These are phyloP conservation scores for Channallabes apus DNA, from an alignment of 2,797 vertebrate species.

Conservation along the genomic window DNA sequence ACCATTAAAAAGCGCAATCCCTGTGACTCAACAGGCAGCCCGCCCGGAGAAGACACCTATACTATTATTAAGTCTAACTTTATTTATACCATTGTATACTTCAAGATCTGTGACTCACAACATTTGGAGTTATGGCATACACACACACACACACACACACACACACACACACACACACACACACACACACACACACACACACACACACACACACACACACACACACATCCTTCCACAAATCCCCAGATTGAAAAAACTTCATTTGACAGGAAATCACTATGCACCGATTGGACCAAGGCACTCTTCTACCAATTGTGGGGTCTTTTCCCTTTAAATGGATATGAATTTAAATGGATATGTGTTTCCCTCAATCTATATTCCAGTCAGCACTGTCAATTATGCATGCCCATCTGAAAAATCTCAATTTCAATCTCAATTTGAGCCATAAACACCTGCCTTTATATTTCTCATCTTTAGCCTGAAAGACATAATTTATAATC, in stretches of 20 bases:
- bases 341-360: slow-evolving; percentile 7
- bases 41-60: slow-evolving; percentile 5
- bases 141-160: slow-evolving; percentile 16
- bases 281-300: slow-evolving; percentile 16
- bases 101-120: slow-evolving; percentile 35
- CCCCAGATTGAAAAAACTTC: slow-evolving; percentile 16
- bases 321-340: slow-evolving; percentile 12
- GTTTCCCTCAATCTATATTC: slow-evolving; percentile 27
- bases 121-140: slow-evolving; percentile 18
- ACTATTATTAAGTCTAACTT: slow-evolving; percentile 36
- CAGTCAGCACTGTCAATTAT: slow-evolving; percentile 16
- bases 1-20: slow-evolving; percentile 37
- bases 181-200: slow-evolving; percentile 20
- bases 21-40: slow-evolving; percentile 37
- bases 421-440: slow-evolving; percentile 33
- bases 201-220: slow-evolving; percentile 22
- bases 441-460: slow-evolving; percentile 28
- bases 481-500: slow-evolving; percentile 36
- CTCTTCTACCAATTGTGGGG: background rate
- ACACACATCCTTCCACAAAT: slow-evolving; percentile 22
- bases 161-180: slow-evolving; percentile 15
- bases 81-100: slow-evolving; percentile 31
- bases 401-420: slow-evolving; percentile 7
- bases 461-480: slow-evolving; percentile 32
- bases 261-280: background rate